Conservation (phyloP, 2,113 vertebrate genomes). For the Indicator indicator region DNA sequence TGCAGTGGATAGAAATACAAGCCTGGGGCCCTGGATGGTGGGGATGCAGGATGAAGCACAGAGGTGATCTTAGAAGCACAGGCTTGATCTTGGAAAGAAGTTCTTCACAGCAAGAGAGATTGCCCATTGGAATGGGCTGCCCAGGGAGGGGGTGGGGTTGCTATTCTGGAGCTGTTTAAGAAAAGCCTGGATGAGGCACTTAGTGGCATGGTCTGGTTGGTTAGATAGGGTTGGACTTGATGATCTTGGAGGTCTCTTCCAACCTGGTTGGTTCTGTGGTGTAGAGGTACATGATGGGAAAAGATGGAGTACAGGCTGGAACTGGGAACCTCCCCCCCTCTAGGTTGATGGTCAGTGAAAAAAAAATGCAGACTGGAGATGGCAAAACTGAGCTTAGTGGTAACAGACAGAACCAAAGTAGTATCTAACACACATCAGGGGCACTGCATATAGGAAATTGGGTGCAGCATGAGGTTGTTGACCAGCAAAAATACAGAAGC, state of each 20-base stretch:
- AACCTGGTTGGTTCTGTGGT: no score
- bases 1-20: background rate
- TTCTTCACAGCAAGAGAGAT: no score
- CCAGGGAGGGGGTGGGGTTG: no score
- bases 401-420: background rate
- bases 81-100: background rate
- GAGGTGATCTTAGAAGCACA: background rate
- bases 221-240: no score
- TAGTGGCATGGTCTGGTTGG: no score
- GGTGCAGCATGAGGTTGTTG: background rate
- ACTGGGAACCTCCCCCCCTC: background rate
- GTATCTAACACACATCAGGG: background rate
- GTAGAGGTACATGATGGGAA: background rate
- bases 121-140: no score
- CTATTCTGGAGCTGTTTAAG: no score
- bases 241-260: no score
- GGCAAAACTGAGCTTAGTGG: background rate
- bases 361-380: background rate
- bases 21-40: background rate
- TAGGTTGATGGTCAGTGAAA: background rate
- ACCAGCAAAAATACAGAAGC: background rate
- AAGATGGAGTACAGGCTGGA: background rate
- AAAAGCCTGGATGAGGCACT: no score
- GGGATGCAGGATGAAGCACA: fast-evolving
- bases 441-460: fast-evolving